phyloP scores from a whole-genome alignment of 2,113 vertebrate genomes.

The Callorhinus ursinus region DNA sequence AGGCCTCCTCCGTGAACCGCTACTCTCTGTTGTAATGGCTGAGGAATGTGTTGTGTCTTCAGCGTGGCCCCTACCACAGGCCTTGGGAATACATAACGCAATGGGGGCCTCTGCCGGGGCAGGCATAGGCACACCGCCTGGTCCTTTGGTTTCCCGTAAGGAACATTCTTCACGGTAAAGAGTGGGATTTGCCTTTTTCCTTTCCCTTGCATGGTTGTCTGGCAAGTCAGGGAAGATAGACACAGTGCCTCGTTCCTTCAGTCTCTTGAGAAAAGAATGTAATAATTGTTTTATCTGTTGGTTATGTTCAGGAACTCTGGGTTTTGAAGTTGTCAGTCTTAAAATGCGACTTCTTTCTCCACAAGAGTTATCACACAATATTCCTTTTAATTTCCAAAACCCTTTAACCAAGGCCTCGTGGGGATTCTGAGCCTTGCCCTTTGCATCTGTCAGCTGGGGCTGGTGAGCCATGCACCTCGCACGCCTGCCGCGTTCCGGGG shows the following conservation, averaged over 20 bases:
- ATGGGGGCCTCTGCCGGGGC: background rate
- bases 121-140: background rate
- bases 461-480: fast-evolving
- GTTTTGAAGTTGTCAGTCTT: background rate
- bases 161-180: background rate
- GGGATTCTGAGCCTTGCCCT: background rate
- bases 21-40: background rate
- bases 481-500: no score
- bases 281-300: background rate
- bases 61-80: background rate
- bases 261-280: background rate
- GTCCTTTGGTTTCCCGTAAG: background rate
- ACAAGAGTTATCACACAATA: background rate
- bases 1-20: background rate
- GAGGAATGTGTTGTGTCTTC: background rate
- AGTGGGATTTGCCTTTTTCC: background rate
- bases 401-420: background rate
- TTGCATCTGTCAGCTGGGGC: background rate
- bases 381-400: background rate
- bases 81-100: background rate
- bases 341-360: background rate
- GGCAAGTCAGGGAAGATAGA: background rate
- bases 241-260: background rate
- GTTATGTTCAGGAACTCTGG: background rate
- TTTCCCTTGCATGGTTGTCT: background rate